phyloP scores from a whole-genome alignment of 2,888 invertebrate genomes.

The Parasteatoda lunata region DNA sequence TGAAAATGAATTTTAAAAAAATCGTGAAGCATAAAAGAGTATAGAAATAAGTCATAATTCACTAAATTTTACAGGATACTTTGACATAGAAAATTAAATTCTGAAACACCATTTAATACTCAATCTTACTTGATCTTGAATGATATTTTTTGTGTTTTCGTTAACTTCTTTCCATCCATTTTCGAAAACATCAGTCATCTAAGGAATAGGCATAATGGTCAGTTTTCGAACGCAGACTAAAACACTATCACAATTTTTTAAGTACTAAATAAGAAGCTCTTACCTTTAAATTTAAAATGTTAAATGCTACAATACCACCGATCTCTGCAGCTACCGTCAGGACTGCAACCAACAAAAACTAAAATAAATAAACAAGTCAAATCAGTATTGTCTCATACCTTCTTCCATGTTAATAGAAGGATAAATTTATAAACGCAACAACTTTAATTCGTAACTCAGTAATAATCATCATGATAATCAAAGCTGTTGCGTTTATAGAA shows the following conservation, averaged over 20 bases:
- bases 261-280: background rate
- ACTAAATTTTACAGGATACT: too few species aligned
- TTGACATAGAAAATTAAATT: too few species aligned
- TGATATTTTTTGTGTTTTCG: slow-evolving; percentile 73
- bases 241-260: background rate
- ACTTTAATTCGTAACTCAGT: too few species aligned
- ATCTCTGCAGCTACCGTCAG: slow-evolving; percentile 73
- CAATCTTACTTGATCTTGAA: slow-evolving; percentile 73
- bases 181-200: slow-evolving; percentile 74
- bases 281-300: slow-evolving; percentile 70
- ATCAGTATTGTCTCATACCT: too few species aligned
- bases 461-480: too few species aligned
- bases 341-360: slow-evolving; percentile 73
- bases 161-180: slow-evolving; percentile 74
- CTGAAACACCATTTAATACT: too few species aligned
- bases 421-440: too few species aligned
- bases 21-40: too few species aligned
- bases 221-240: background rate
- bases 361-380: slow-evolving; percentile 57
- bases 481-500: too few species aligned
- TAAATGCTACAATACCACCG: slow-evolving; percentile 73
- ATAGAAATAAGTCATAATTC: too few species aligned
- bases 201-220: slow-evolving; percentile 18
- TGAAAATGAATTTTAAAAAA: too few species aligned
- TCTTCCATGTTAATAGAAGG: too few species aligned